Conservation (phyloP, 53 echinoderm and acorn worm species). For the Holothuria scabra region DNA sequence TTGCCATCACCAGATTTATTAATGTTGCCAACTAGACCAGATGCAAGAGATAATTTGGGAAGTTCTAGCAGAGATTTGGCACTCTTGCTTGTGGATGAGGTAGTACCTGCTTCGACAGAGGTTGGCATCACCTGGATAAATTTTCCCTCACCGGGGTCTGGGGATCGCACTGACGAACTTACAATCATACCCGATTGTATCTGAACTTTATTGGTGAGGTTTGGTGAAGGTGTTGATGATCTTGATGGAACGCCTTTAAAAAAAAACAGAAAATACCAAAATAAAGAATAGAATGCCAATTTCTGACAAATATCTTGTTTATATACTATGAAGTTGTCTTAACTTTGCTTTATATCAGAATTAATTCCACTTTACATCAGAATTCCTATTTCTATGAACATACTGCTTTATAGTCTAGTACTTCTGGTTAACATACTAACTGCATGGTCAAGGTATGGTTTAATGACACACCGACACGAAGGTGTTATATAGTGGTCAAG, state of each 20-base stretch:
- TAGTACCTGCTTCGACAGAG: background rate
- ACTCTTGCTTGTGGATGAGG: conserved; percentile 24
- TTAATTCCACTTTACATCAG: too few species aligned
- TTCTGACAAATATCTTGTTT: too few species aligned
- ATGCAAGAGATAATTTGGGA: conserved; percentile 13
- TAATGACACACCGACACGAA: too few species aligned
- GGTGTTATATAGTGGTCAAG: too few species aligned
- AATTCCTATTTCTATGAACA: too few species aligned
- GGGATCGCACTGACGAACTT: conserved; percentile 1
- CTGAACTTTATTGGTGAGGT: conserved; percentile 44
- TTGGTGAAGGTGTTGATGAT: conserved; percentile 40
- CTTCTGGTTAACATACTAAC: too few species aligned
- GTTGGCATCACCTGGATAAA: conserved; percentile 40
- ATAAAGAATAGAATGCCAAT: too few species aligned
- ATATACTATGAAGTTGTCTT: too few species aligned
- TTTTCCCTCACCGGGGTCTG: conserved; percentile 18
- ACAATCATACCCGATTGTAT: conserved; percentile 48
- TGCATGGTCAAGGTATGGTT: too few species aligned
- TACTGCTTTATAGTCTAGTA: too few species aligned
- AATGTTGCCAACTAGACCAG: background rate
- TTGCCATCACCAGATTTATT: conserved; percentile 10
- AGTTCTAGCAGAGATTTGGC: background rate
- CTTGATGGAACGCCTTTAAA: conserved; percentile 19
- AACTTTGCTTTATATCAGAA: too few species aligned
- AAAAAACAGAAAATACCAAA: background rate